Percentiles rank a stretch among this genome's conserved stretches.
phyloP scores from a whole-genome alignment of 2,113 vertebrate species.

The Rhynchopsitta pachyrhyncha region DNA sequence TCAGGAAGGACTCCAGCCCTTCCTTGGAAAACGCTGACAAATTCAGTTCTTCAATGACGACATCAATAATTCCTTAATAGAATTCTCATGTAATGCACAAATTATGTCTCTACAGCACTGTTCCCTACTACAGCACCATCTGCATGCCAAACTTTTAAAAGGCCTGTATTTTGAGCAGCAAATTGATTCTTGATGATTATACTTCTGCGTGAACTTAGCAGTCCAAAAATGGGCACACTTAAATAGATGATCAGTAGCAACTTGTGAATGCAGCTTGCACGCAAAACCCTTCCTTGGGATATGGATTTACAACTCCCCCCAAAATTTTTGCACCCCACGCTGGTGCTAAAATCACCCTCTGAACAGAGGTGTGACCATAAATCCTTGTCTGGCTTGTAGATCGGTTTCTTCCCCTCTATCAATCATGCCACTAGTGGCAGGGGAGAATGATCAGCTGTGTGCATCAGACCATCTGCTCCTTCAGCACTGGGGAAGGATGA shows the following conservation, averaged over 20 bases:
- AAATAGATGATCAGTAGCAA: background rate
- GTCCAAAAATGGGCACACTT: background rate
- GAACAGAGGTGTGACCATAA: background rate
- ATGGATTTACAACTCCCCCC: background rate
- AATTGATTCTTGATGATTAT: slow-evolving; percentile 10
- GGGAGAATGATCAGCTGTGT: rapidly evolving
- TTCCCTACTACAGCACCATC: background rate
- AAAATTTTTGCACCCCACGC: background rate
- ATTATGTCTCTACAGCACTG: background rate
- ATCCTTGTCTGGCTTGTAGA: background rate
- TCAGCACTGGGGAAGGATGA: rapidly evolving
- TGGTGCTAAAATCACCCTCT: background rate
- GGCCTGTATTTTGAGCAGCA: slow-evolving; percentile 2
- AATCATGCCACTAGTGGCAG: background rate
- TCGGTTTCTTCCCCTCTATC: background rate
- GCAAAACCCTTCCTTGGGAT: background rate
- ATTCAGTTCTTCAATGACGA: background rate
- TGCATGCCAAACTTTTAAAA: background rate
- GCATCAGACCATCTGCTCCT: background rate
- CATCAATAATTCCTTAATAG: background rate
- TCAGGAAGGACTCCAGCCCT: background rate
- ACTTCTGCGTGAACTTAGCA: background rate
- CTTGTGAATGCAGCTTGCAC: background rate
- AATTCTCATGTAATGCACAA: background rate
- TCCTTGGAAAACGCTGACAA: background rate